phyloP scores from a whole-genome alignment of 1,140 invertebrate genomes.

The Drosophila melanogaster region Release_6_plus_ISO1_MT NT_037436.4:2208501-2209000 shows the following conservation, averaged over 20 bases:
- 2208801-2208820: constrained; percentile 45
- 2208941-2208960: constrained; percentile 56
- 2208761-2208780: constrained; percentile 50
- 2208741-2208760: constrained; percentile 51
- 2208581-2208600: constrained; percentile 53
- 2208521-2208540: constrained; percentile 46
- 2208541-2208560: constrained; percentile 57
- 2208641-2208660: constrained; percentile 24
- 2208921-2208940: constrained; percentile 51
- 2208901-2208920: constrained; percentile 74
- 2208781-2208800: constrained; percentile 56
- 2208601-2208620: constrained; percentile 13
- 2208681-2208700: constrained; percentile 45
- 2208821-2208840: neutral
- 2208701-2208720: constrained; percentile 35
- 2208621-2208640: neutral
- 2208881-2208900: constrained; percentile 78
- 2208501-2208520: constrained; percentile 22
- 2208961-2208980: constrained; percentile 35
- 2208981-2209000: constrained; percentile 52
- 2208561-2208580: constrained; percentile 60
- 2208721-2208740: constrained; percentile 38
- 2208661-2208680: constrained; percentile 41
- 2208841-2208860: constrained; percentile 1
- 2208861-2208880: constrained; percentile 59